Conservation (phyloP, 2,113 vertebrate species). For the Actinemys pallida region DNA sequence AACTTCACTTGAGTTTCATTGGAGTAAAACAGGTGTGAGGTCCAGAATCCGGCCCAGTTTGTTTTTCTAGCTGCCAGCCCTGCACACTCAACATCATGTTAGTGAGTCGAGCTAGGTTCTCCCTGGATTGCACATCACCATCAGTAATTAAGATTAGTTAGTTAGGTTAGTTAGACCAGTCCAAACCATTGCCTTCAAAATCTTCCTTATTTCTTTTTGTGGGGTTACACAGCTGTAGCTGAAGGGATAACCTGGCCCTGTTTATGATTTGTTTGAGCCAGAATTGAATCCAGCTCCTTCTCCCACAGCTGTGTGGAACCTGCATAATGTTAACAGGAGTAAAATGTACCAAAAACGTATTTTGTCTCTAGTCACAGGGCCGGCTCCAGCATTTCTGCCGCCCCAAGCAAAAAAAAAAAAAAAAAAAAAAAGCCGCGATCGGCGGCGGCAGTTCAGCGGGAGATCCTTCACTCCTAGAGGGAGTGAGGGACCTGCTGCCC, state of each 20-base stretch:
- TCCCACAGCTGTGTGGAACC: neutral
- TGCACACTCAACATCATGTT: no score
- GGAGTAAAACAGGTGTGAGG: neutral
- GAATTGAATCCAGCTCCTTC: neutral
- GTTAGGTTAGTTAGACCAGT: neutral
- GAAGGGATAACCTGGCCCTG: neutral
- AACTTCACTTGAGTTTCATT: fast-evolving
- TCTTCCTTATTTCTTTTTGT: fast-evolving
- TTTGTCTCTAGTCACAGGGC: neutral
- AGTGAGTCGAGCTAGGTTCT: neutral
- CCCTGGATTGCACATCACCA: fast-evolving
- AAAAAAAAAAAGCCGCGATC: no score
- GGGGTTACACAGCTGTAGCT: neutral
- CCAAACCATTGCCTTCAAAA: neutral
- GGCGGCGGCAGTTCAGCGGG: no score
- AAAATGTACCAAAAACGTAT: no score
- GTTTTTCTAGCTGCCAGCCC: neutral
- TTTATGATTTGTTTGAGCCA: neutral
- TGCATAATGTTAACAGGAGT: no score
- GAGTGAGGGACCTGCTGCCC: no score
- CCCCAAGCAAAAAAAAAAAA: no score
- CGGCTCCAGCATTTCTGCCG: no score
- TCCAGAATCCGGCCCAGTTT: neutral
- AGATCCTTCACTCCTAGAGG: no score
- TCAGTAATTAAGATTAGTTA: no score